A percentile compares a stretch with the other conserved stretches of the same genome.
Conservation (phyloP, 2,888 invertebrate genomes). For the Adineta ricciae region DNA sequence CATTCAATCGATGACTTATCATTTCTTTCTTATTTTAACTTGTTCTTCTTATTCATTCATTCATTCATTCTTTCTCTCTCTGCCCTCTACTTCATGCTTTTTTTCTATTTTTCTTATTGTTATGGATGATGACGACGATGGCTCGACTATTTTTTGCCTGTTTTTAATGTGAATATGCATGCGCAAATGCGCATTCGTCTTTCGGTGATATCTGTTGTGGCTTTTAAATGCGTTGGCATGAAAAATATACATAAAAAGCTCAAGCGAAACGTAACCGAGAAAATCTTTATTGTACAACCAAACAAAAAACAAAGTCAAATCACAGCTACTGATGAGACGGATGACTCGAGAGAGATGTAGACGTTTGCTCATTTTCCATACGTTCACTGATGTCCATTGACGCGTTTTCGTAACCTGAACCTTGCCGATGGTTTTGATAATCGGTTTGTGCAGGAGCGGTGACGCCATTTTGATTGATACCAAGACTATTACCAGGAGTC, state of each 20-base stretch:
- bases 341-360: neutral
- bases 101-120: neutral
- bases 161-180: neutral
- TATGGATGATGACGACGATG: neutral
- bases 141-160: neutral
- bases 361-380: neutral
- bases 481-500: neutral
- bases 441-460: neutral
- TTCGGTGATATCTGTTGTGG: neutral
- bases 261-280: neutral
- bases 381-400: neutral
- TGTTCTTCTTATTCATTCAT: neutral
- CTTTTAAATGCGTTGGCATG: neutral
- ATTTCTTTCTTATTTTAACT: no score
- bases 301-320: neutral
- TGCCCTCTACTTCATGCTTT: neutral
- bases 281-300: neutral
- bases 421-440: neutral
- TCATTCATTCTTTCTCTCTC: no score
- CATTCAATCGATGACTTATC: neutral
- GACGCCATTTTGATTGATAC: neutral
- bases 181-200: neutral
- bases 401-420: neutral
- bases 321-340: neutral
- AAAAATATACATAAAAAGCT: neutral